phyloP scores from a whole-genome alignment of 1,140 invertebrate species.

The Philopotamus ludificatus region DNA sequence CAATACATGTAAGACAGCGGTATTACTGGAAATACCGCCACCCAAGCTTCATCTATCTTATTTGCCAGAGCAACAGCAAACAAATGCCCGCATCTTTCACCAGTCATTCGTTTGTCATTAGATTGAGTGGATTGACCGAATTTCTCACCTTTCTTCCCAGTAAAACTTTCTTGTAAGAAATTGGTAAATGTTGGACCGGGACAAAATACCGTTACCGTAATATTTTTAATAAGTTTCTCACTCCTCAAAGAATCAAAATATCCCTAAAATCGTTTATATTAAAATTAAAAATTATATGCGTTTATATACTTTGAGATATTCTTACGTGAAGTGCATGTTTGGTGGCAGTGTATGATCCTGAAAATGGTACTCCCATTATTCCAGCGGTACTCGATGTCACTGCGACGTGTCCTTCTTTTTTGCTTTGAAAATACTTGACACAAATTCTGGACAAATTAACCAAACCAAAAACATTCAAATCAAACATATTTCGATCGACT shows the following conservation, averaged over 20 bases:
- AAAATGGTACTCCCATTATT: slow-evolving; percentile 67
- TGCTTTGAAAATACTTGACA: slow-evolving; percentile 64
- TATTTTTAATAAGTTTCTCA: slow-evolving; percentile 63
- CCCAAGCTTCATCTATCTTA: slow-evolving; percentile 75
- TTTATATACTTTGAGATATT: slow-evolving; percentile 26
- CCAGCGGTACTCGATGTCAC: slow-evolving; percentile 74
- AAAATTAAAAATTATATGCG: no score
- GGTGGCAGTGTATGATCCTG: slow-evolving; percentile 73
- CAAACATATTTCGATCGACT: slow-evolving; percentile 78
- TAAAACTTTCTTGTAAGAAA: slow-evolving; percentile 71
- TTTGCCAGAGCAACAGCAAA: slow-evolving; percentile 76
- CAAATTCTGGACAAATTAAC: slow-evolving; percentile 70
- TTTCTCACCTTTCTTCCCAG: slow-evolving; percentile 62
- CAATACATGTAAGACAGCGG: slow-evolving; percentile 62
- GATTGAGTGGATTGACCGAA: slow-evolving; percentile 55
- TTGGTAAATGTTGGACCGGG: slow-evolving; percentile 75
- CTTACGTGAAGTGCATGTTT: slow-evolving; percentile 82
- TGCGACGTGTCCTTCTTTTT: slow-evolving; percentile 65
- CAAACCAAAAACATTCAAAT: slow-evolving; percentile 78
- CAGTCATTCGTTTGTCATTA: slow-evolving; percentile 63
- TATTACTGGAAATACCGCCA: slow-evolving; percentile 64
- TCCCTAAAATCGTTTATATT: slow-evolving; percentile 60
- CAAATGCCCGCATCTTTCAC: slow-evolving; percentile 70
- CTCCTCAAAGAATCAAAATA: slow-evolving; percentile 66
- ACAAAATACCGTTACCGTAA: slow-evolving; percentile 71